These are phyloP conservation scores for Macrophya annulata DNA, from an alignment of 2,888 invertebrate genomes.

Conservation along the genomic window DNA sequence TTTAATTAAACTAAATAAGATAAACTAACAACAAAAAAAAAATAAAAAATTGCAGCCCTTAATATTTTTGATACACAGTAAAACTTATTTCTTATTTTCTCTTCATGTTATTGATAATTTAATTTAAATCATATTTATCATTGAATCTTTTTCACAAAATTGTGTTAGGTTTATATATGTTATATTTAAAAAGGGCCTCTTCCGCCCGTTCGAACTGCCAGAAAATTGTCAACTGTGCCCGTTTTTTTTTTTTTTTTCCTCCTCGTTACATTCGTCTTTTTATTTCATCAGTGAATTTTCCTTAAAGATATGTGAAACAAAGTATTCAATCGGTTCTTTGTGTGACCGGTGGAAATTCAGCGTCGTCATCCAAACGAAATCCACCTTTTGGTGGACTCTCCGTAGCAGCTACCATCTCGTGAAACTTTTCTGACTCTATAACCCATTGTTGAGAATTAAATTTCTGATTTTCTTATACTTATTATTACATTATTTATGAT, in stretches of 20 bases:
- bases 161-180: constrained; percentile 15
- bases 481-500: constrained; percentile 10
- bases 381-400: constrained; percentile 86
- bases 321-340: constrained; percentile 81
- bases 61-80: constrained; percentile 53
- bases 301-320: constrained; percentile 53
- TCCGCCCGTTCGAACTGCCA: not conserved
- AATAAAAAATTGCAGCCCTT: constrained; percentile 9
- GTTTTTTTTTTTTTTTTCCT: constrained; percentile 57
- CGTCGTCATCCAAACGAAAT: constrained; percentile 90
- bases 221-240: constrained; percentile 46
- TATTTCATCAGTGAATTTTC: constrained; percentile 9
- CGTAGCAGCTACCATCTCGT: constrained; percentile 88
- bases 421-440: constrained; percentile 88
- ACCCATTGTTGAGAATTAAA: constrained; percentile 60
- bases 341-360: constrained; percentile 92
- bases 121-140: constrained; percentile 9
- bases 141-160: not conserved
- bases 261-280: constrained; percentile 46
- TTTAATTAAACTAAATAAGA: constrained; percentile 41
- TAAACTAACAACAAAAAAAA: constrained; percentile 37
- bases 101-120: not conserved
- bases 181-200: constrained; percentile 26
- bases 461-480: not conserved
- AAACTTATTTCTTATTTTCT: constrained; percentile 18